Base-by-base conservation (phyloP, 2,888 invertebrate species). In the Pheosia tremula region DNA sequence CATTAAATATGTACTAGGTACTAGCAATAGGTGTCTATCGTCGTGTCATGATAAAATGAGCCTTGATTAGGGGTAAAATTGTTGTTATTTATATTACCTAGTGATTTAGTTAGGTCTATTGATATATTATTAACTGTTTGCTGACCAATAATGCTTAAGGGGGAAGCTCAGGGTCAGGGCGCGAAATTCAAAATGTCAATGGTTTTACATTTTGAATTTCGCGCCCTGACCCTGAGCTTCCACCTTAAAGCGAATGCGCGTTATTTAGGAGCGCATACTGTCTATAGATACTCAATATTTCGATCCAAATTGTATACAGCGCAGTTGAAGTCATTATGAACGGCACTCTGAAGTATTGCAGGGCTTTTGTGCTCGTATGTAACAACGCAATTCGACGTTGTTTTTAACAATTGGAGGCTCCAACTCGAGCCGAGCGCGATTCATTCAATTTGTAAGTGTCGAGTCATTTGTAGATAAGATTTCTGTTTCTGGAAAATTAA, bases 371-470 rank as follows among this genome's bases (percentile, higher is more conserved):
- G 63, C 60, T 69, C 60, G 58, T 58, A 68, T 67, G 73, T 73
- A 77, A 81, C 80, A 80, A 82, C 78, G 77, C 82, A 81, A 82
- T 81, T 81, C 80, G 74, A 76, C 77, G 81, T 80, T 82, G 83
- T 82, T 83, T 81, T 72, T 72, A 73, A 79, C 72, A 75, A 77
- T 77, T 72, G 71, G 67, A 71, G 58, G 62, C 57, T 53, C 60
- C 49, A 50, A 61, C 57, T 57, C 49, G 56, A 36, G 65, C 61
- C 54, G 54, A 66, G 50, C 57, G 54, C 55, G 60, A 43, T 55
- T 61, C 68, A 61, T 66, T 60, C 66, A 70, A 72, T 72, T 75
- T 49, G 4, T 24, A 24, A 24, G 50, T 50, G 50, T 50, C 8
- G 50, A 50, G 24, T 50, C 50, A 50, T 50, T 50, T 9, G 24